Evolutionary conservation across 2,797 vertebrate genomes (phyloP).

Genomic region (Dallia pectoralis): DNA sequence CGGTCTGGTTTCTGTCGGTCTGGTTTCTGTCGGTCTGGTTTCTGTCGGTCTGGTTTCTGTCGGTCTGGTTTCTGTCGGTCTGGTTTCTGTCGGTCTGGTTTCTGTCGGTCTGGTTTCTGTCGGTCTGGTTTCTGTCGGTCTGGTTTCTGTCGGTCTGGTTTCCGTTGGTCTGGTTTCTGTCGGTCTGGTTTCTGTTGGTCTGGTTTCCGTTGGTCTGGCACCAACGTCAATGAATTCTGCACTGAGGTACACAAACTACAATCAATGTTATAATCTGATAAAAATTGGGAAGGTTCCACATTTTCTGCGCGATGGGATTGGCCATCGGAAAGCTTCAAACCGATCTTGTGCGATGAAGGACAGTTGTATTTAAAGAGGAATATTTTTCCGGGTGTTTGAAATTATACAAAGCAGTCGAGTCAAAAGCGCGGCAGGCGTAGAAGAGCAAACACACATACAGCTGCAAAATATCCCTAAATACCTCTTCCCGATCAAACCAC

Average conservation of each 20-base stretch:
- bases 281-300: neutral
- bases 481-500: neutral
- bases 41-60: too few species aligned
- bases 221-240: conserved; percentile 21
- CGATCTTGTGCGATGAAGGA: neutral
- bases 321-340: neutral
- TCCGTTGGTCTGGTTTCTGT: too few species aligned
- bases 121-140: too few species aligned
- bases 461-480: neutral
- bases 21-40: too few species aligned
- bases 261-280: conserved; percentile 31
- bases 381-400: conserved; percentile 57
- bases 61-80: too few species aligned
- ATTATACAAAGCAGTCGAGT: neutral
- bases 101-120: too few species aligned
- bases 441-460: neutral
- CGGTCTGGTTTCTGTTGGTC: too few species aligned
- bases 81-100: too few species aligned
- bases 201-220: too few species aligned
- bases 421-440: neutral
- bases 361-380: conserved; percentile 10
- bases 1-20: too few species aligned
- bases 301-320: neutral
- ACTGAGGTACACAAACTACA: conserved; percentile 11
- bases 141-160: too few species aligned